These are phyloP conservation scores for Oxyura jamaicensis DNA, from an alignment of 2,113 vertebrate genomes.

Conservation along the genomic window DNA sequence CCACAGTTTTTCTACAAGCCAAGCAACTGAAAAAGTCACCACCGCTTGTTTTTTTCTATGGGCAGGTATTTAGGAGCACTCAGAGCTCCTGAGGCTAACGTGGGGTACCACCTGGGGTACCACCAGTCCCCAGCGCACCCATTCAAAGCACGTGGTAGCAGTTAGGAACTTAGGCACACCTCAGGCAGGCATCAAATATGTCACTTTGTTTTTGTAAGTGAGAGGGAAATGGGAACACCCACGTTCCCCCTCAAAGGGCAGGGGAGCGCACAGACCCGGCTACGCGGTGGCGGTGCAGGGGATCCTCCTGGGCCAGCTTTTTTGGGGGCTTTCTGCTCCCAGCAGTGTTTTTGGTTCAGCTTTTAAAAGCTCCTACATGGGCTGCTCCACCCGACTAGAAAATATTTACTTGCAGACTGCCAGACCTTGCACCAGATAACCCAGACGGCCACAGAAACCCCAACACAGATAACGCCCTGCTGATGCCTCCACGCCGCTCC, in stretches of 20 bases:
- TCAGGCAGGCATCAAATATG: background rate
- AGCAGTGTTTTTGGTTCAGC: background rate
- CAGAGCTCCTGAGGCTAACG: background rate
- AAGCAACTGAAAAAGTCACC: background rate
- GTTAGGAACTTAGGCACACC: background rate
- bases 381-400: background rate
- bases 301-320: background rate
- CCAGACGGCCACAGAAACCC: background rate
- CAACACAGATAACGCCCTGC: background rate
- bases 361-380: background rate
- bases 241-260: too few relatives aligned
- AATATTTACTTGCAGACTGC: background rate
- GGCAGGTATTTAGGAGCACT: background rate
- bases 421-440: background rate
- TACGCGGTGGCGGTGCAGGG: rapidly evolving
- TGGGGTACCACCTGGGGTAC: background rate
- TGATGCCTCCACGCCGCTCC: background rate
- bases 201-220: background rate
- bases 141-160: background rate
- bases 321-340: background rate
- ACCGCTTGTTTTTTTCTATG: background rate
- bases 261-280: background rate
- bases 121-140: background rate
- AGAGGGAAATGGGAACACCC: background rate
- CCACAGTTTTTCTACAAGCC: rapidly evolving